Percentiles rank a stretch among this genome's conserved stretches.
Conservation (phyloP, 2,113 vertebrate species). For the Pseudopodoces humilis region DNA sequence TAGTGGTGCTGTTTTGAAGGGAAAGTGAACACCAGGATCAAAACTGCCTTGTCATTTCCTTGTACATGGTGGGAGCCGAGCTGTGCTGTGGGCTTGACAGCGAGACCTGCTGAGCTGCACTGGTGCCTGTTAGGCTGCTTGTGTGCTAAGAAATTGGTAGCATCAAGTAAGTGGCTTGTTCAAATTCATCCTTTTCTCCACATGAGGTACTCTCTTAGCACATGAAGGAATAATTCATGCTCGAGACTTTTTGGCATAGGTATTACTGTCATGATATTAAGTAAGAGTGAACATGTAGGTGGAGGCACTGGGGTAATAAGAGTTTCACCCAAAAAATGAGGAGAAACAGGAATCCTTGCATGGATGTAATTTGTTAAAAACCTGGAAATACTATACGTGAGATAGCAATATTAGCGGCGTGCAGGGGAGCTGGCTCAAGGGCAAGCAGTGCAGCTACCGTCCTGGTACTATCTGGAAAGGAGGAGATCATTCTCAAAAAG, state of each 20-base stretch:
- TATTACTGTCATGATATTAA: not conserved
- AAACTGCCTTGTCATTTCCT: not conserved
- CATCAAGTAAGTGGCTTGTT: slow-evolving; percentile 1
- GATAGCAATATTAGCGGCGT: not conserved
- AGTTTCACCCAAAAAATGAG: not conserved
- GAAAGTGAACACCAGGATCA: not conserved
- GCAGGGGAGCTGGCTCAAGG: slow-evolving; percentile 16
- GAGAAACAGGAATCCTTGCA: not conserved
- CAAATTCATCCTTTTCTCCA: slow-evolving; percentile 23
- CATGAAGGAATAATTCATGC: not conserved
- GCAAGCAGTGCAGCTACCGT: not conserved
- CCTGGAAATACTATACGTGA: not conserved
- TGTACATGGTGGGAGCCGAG: not conserved
- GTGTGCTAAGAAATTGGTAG: not conserved
- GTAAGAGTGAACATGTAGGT: not conserved
- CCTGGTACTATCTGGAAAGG: not conserved
- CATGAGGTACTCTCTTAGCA: not conserved
- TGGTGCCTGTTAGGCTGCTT: not conserved
- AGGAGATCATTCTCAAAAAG: not conserved
- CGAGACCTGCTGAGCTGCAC: not conserved
- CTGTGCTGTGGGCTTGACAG: not conserved
- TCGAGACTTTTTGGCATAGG: not conserved
- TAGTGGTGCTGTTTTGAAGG: not conserved
- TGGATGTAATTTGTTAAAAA: not conserved
- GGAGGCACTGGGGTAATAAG: not conserved